Conservation (phyloP, 2,797 vertebrate genomes). For the Lophotriccus pileatus region DNA sequence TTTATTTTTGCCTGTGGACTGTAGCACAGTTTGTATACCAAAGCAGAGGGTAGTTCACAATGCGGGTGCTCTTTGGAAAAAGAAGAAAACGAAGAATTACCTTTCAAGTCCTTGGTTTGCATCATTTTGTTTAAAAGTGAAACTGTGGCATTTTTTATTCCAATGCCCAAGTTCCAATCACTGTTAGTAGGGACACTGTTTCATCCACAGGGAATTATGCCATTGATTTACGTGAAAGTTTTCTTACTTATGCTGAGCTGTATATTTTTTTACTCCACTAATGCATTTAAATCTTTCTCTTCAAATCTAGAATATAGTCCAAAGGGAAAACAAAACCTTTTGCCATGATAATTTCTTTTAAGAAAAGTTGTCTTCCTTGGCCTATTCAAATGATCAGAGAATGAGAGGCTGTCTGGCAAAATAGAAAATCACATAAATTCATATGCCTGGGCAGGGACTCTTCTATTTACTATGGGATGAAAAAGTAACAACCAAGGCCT, state of each 20-base stretch:
- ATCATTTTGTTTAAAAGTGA: neutral
- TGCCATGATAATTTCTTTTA: neutral
- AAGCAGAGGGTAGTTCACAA: neutral
- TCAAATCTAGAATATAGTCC: neutral
- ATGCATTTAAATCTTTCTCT: neutral
- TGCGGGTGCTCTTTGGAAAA: neutral
- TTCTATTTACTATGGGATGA: neutral
- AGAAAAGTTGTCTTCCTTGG: neutral
- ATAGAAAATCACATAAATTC: neutral
- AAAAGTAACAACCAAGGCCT: neutral
- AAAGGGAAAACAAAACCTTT: neutral
- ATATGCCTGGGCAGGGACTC: neutral
- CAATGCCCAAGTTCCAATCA: neutral
- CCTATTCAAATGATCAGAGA: constrained; percentile 12
- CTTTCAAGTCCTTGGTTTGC: neutral
- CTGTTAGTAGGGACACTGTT: neutral
- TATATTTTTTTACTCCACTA: neutral
- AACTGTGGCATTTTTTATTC: neutral
- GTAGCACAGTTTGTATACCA: neutral
- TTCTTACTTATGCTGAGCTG: neutral
- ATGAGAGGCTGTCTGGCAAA: neutral
- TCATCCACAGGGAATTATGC: neutral
- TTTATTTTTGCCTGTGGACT: neutral
- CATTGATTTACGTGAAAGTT: neutral
- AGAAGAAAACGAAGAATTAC: neutral